Conservation (phyloP, 2,797 vertebrate genomes). For the Bufotes viridis region DNA sequence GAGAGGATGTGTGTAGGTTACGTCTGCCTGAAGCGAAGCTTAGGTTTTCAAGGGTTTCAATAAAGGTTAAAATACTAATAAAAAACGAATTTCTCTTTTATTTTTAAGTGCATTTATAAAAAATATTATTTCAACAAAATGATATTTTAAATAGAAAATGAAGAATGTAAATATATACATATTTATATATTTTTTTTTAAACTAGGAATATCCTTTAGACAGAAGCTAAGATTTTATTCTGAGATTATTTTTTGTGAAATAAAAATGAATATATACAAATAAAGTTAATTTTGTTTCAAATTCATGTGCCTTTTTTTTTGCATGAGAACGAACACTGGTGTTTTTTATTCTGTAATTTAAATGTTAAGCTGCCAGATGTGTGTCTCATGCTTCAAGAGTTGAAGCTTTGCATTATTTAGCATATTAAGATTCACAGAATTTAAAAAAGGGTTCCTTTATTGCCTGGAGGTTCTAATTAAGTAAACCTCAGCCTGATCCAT, state of each 20-base stretch:
- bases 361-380: conserved; percentile 99
- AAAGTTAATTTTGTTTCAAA: conserved; percentile 91
- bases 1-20: background rate
- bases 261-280: conserved; percentile 85
- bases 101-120: background rate
- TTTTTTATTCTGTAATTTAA: conserved; percentile 95
- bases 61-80: background rate
- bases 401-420: conserved; percentile 99
- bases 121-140: background rate
- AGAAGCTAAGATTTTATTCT: background rate
- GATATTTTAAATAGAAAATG: background rate
- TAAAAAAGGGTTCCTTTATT: conserved; percentile 98
- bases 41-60: background rate
- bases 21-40: background rate
- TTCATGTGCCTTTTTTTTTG: conserved; percentile 83
- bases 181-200: too few species aligned
- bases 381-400: conserved; percentile 99
- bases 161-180: background rate
- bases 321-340: conserved; percentile 92
- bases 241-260: conserved; percentile 67
- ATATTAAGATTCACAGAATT: conserved; percentile 99
- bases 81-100: background rate
- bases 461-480: conserved; percentile 99
- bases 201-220: background rate
- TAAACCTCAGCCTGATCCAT: conserved; percentile 99